Base-by-base conservation (phyloP, 53 echinoderm and acorn worm genomes). In the Paelopatides confundens region DNA sequence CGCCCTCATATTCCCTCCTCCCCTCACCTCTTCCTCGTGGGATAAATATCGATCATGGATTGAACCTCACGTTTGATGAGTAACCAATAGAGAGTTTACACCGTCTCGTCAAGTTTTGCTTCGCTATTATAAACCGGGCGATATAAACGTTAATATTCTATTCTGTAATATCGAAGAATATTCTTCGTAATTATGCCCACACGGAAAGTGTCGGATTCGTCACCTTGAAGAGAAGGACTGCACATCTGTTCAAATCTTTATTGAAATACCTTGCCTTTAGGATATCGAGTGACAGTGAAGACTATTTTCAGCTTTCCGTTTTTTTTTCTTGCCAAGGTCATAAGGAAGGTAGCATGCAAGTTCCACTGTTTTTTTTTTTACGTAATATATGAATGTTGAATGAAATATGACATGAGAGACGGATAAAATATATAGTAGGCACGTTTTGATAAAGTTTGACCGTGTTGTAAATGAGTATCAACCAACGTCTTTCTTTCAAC, bases 161-260 rank as follows among this genome's bases (percentile, higher is more conserved):
- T 43, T 43, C 43, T 7, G 43, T 23, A 58, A 58, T 58, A 58
- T 58, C 58, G 15, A 21, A 58, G 58, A 58, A 58, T 58, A 58
- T 58, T 58, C 24, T 21, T 21, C 21, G 58, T 58, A 58, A 74
- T 46, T 74, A 74, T 74, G 74, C 74, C 27, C 27, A 26, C 40
- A 74, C 24, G 40, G 23, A 9, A 74, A 74, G 40, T 29, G 47
- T 74, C 24, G 74, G 47, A 26, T 74, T 74, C 74, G 24, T 28
- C 38, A 74, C 74, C 74, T 74, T 39, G 15, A 74, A 38, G 21
- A 39, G 74, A 24, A 70, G 12, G 47, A 24, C 38, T 13, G 40
- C 23, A 74, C 74, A 74, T 74, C 74, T 74, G 74, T 74, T 40
- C 46, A 74, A 74, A 37, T 74, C 74, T 74, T 74, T 74, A 74